Base-by-base conservation (phyloP, 1,140 invertebrate genomes). In the Eciton burchellii region DNA sequence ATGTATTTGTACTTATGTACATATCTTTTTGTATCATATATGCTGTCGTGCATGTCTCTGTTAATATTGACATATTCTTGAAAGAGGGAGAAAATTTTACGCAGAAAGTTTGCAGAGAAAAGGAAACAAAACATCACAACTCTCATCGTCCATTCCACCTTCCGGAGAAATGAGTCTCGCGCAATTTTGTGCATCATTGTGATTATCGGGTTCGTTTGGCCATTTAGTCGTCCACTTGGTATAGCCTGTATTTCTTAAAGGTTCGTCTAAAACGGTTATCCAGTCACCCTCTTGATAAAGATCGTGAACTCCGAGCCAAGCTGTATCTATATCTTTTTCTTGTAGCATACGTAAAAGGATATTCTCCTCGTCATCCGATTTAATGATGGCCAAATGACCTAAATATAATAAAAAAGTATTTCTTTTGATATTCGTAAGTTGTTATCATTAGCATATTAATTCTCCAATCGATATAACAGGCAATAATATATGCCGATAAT, bases 221-320 rank as follows among this genome's bases (percentile, higher is more conserved):
- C 52, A 56, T n/a, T 49, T 49, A 41, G 59, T 70, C 1, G 72
- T 57, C 79, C 83, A 84, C 21, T 29, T 73, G 0, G 29, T 56
- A 26, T 62, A 85, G 0, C 79, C 72, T 4, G 72, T 14, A 21
- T 3, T 26, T 3, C 19, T 66, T 21, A 85, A 3, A 12, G 81
- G 19, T 35, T 85, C 65, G 16, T 54, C 81, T 1, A 21, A 12
- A n/a, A 85, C 26, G 1, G 81, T 77, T 0, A 73, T 6, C 84
- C 84, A 85, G 0, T 83, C 73, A 47, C 72, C 81, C 21, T 82
- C 81, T 21, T 73, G 72, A 43, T 60, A 85, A 45, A n/a, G 24
- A 70, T 85, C 81, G 52, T 85, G 84, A n/a, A 72, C 6, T 9
- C 84, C 84, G 12, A 85, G 35, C 72, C 73, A 85, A 5, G 60